phyloP scores from a whole-genome alignment of 2,797 vertebrate genomes.

The Pangasius sanitwongsei region DNA sequence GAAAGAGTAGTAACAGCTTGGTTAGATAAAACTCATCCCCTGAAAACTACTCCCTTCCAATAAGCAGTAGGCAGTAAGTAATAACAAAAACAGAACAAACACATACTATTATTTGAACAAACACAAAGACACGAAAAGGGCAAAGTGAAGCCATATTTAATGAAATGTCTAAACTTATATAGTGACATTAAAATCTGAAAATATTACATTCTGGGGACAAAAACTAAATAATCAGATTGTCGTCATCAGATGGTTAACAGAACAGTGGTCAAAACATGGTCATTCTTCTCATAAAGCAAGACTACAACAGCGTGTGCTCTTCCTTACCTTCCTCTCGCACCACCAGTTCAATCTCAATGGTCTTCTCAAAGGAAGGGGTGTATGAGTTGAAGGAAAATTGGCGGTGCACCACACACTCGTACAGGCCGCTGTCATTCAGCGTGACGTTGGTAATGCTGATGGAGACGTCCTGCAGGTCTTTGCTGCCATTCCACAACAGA shows the following conservation, averaged over 20 bases:
- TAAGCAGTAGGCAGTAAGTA: constrained; percentile 60
- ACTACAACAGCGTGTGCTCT: no score
- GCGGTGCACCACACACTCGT: constrained; percentile 83
- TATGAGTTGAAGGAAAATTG: constrained; percentile 84
- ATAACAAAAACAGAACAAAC: constrained; percentile 73
- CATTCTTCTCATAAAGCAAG: neutral
- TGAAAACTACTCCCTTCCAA: constrained; percentile 66
- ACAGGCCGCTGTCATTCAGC: constrained; percentile 83
- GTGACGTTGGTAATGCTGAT: constrained; percentile 84
- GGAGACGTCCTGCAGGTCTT: constrained; percentile 92
- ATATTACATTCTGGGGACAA: neutral
- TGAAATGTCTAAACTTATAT: neutral
- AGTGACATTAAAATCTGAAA: neutral
- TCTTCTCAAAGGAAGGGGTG: constrained; percentile 69
- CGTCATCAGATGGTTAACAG: constrained; percentile 6
- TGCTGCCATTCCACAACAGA: constrained; percentile 87
- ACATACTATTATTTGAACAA: constrained; percentile 69
- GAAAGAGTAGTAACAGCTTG: constrained; percentile 70
- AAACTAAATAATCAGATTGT: neutral
- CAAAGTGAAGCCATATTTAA: constrained; percentile 25
- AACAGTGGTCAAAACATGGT: constrained; percentile 6
- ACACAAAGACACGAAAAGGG: constrained; percentile 57
- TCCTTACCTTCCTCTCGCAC: constrained; percentile 71
- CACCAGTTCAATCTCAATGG: constrained; percentile 77
- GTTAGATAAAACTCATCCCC: constrained; percentile 74